Conservation (phyloP, 2,797 vertebrate genomes). For the Chanos chanos region DNA sequence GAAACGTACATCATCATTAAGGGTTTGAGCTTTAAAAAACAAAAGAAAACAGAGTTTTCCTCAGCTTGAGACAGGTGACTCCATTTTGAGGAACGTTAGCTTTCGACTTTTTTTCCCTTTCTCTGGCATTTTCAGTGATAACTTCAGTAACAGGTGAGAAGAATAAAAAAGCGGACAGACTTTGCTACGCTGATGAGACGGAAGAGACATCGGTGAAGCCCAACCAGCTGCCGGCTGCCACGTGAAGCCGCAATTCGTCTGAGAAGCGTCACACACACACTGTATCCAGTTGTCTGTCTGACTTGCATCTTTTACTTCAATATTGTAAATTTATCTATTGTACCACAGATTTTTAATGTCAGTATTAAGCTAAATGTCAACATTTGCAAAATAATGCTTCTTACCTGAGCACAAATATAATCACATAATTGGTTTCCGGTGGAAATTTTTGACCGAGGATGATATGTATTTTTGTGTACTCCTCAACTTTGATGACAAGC, state of each 20-base stretch:
- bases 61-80: constrained; percentile 64
- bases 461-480: too few species aligned
- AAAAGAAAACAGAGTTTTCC: constrained; percentile 59
- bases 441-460: too few species aligned
- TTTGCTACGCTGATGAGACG: constrained; percentile 71
- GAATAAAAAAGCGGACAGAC: constrained; percentile 55
- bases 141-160: constrained; percentile 65
- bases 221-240: constrained; percentile 47
- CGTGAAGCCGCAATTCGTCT: too few species aligned
- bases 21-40: constrained; percentile 59
- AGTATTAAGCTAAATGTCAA: too few species aligned
- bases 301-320: too few species aligned
- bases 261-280: background rate
- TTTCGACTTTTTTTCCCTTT: constrained; percentile 38
- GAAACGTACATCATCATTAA: constrained; percentile 68
- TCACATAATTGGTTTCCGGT: too few species aligned
- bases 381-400: too few species aligned
- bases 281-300: too few species aligned
- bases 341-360: too few species aligned
- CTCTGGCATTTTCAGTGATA: constrained; percentile 40
- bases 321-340: too few species aligned
- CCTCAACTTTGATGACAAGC: too few species aligned
- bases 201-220: constrained; percentile 75
- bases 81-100: constrained; percentile 59
- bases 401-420: too few species aligned